Percentiles rank a stretch among this genome's conserved stretches.
Conservation (phyloP, 2,113 vertebrate species). For the Nycticebus coucang region DNA sequence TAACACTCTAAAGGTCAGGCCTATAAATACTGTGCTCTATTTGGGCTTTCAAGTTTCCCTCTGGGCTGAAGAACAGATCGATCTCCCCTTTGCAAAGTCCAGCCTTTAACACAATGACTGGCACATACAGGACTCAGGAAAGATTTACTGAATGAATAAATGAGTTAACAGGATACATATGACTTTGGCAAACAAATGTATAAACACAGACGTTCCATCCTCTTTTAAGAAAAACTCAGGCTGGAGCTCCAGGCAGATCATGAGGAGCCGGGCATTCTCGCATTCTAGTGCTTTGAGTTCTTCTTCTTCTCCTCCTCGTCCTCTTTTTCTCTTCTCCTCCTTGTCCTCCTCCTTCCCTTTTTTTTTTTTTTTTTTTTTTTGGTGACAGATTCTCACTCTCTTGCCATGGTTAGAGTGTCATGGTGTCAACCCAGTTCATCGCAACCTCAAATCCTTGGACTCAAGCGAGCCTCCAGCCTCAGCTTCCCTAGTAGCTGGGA, state of each 20-base stretch:
- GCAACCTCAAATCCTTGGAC: no score
- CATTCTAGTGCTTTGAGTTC: neutral
- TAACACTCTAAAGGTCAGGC: neutral
- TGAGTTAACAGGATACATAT: neutral
- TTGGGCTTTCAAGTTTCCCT: neutral
- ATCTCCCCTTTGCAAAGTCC: neutral
- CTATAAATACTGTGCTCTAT: neutral
- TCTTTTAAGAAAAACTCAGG: neutral
- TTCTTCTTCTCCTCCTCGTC: no score
- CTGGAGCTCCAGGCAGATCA: neutral
- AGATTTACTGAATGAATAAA: neutral
- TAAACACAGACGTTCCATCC: neutral
- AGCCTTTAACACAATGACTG: neutral
- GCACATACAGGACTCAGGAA: neutral
- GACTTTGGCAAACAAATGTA: neutral
- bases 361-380: no score
- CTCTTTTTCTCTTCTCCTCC: no score
- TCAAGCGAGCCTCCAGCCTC: no score
- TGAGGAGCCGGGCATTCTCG: neutral
- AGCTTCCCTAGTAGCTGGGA: no score
- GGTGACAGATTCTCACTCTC: no score
- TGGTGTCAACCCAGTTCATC: no score
- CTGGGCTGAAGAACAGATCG: neutral
- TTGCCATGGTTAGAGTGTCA: no score
- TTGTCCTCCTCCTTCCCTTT: no score